A percentile compares a stretch with the other conserved stretches of the same genome.
These are phyloP conservation scores for Phortica variegata DNA, from an alignment of 1,140 invertebrate genomes.

Conservation along the genomic window DNA sequence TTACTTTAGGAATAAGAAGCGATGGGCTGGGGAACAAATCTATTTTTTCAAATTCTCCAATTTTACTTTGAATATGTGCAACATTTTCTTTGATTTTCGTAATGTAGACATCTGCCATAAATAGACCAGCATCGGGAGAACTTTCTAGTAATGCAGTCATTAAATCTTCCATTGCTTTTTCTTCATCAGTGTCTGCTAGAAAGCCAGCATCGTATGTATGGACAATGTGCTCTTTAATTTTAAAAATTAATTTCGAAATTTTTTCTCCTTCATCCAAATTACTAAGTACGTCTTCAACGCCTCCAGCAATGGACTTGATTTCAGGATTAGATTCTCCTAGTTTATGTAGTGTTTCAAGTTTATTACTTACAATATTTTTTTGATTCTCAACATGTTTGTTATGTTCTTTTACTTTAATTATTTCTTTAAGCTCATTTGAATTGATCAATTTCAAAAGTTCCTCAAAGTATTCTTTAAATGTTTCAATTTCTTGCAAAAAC, in stretches of 20 bases:
- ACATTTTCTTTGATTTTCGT: constrained; percentile 32
- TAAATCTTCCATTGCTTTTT: constrained; percentile 25
- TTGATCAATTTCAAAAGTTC: not conserved
- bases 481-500: constrained; percentile 14
- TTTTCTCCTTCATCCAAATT: constrained; percentile 5
- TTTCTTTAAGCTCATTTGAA: not conserved
- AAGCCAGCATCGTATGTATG: constrained; percentile 42
- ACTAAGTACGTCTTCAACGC: not conserved
- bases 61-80: constrained; percentile 28
- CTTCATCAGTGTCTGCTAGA: constrained; percentile 9
- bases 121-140: constrained; percentile 21
- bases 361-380: no score
- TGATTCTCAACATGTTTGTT: no score
- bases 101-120: constrained; percentile 22
- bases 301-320: no score
- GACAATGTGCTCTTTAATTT: constrained; percentile 43
- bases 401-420: no score
- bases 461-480: not conserved
- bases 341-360: no score
- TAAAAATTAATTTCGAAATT: constrained; percentile 35
- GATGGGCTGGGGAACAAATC: constrained; percentile 31
- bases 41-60: constrained; percentile 27
- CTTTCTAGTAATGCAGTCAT: constrained; percentile 26
- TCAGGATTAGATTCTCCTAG: no score
- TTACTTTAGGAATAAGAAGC: constrained; percentile 29